Evolutionary conservation across 2,797 vertebrate genomes (phyloP), one percentile per base, ranked within the genome.

Genomic region (Lerista edwardsae): DNA sequence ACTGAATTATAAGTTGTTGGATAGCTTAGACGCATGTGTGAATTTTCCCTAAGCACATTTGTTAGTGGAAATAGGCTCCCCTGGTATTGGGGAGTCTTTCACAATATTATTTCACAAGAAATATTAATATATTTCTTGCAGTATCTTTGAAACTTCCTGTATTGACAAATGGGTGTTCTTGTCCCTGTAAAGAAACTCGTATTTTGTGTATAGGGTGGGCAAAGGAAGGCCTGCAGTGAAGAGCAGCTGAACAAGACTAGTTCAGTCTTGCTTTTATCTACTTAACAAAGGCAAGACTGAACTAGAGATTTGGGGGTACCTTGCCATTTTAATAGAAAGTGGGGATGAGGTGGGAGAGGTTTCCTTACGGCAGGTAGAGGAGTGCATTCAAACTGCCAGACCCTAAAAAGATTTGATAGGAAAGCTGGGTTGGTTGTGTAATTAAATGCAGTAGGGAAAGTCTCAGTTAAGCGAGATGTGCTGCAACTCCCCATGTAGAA

Each of bases 301-400:
- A 36, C 71, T 41, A 61, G 44, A 83, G 67, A 29, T 77, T 88
- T 85, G 80, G 69, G 64, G 44, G 47, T 79, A 1, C 44, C 75
- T 62, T 12, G 21, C 19, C n/a, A 74, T 91, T 67, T 74, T 19
- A 44, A 47, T 59, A 44, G 39, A 62, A 36, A 15, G 4, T 47
- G 41, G 72, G 5, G 5, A 7, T 36, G 10, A 31, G 4, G 65
- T 2, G 64, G n/a, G 12, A 6, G n/a, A 8, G 34, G 19, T 7
- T 36, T 69, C 14, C 31, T n/a, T 14, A 17, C 19, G 17, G n/a
- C 19, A 17, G 39, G 41, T 84, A 19, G 29, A 1, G 1, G 11
- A 34, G 9, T 78, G 27, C 0, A 41, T 69, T 84, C 2, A 5
- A n/a, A 0, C 47, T 79, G 59, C 77, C 62, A n/a, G 78, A 7